phyloP scores from a whole-genome alignment of 2,797 vertebrate genomes.

The Aldrovandia affinis region DNA sequence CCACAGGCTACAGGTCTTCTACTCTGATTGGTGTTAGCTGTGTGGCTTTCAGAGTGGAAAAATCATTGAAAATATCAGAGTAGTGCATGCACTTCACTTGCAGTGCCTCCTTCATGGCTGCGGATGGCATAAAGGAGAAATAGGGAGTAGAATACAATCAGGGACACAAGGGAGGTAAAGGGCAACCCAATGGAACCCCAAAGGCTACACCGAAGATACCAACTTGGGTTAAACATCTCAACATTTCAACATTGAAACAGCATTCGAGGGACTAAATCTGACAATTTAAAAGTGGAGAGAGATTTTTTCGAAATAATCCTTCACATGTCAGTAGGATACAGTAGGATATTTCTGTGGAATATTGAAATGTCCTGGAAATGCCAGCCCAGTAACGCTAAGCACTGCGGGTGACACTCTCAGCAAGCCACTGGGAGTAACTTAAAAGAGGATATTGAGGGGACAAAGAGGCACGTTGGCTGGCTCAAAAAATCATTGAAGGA shows the following conservation, averaged over 20 bases:
- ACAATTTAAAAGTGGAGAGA: background rate
- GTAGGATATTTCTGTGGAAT: conserved; percentile 5
- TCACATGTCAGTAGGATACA: background rate
- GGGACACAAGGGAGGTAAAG: background rate
- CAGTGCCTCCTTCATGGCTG: background rate
- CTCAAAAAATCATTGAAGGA: background rate
- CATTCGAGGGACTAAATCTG: background rate
- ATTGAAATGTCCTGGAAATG: background rate
- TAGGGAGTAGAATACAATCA: background rate
- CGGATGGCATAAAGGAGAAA: background rate
- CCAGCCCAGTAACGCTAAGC: background rate
- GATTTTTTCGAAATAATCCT: background rate
- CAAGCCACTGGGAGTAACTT: background rate
- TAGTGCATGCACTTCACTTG: background rate
- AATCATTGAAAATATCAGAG: background rate
- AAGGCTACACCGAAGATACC: background rate
- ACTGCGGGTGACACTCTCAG: background rate
- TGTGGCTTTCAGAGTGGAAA: background rate
- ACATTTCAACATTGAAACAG: background rate
- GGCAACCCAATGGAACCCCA: background rate
- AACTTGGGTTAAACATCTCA: background rate
- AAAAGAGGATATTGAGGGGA: background rate
- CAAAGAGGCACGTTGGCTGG: background rate
- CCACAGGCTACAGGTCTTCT: too few species aligned
- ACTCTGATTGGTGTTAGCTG: too few species aligned